Evolutionary conservation across 2,797 vertebrate genomes (phyloP).

Genomic region (Odontamblyopus lacepedii): DNA sequence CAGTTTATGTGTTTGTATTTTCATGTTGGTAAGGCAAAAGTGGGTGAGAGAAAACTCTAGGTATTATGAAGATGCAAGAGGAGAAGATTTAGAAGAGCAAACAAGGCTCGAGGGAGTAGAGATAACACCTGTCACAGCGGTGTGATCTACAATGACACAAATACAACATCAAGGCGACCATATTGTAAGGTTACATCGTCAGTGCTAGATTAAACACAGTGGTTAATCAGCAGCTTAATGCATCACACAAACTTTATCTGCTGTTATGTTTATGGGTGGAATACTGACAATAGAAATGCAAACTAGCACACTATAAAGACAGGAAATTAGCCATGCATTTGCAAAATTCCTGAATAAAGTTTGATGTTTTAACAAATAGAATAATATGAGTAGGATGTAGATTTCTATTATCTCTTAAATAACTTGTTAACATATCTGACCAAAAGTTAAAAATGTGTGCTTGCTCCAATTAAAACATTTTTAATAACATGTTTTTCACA

Average conservation of each 20-base stretch:
- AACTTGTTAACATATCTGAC: neutral
- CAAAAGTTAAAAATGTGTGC: neutral
- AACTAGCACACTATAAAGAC: neutral
- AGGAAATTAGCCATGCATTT: neutral
- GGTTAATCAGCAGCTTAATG: neutral
- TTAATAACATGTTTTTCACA: neutral
- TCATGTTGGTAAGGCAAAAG: conserved; percentile 12
- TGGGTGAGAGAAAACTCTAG: conserved; percentile 27
- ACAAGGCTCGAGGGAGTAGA: conserved; percentile 37
- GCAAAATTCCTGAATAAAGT: neutral
- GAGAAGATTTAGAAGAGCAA: conserved; percentile 46
- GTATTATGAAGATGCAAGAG: conserved; percentile 30
- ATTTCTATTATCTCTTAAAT: too few relatives aligned
- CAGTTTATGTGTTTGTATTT: conserved; percentile 18
- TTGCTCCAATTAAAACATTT: neutral
- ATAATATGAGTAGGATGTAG: neutral
- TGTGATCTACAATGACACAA: conserved; percentile 42
- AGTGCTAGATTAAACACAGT: neutral
- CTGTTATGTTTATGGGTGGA: neutral
- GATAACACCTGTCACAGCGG: conserved; percentile 40
- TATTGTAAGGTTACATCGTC: conserved; percentile 25
- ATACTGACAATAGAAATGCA: neutral
- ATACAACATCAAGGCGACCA: conserved; percentile 21
- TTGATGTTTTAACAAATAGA: neutral
- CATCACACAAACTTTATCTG: neutral